Evolutionary conservation across 2,797 vertebrate species (phyloP), one percentile per base, ranked within the genome.

Genomic region (Gallinago nigripennis): DNA sequence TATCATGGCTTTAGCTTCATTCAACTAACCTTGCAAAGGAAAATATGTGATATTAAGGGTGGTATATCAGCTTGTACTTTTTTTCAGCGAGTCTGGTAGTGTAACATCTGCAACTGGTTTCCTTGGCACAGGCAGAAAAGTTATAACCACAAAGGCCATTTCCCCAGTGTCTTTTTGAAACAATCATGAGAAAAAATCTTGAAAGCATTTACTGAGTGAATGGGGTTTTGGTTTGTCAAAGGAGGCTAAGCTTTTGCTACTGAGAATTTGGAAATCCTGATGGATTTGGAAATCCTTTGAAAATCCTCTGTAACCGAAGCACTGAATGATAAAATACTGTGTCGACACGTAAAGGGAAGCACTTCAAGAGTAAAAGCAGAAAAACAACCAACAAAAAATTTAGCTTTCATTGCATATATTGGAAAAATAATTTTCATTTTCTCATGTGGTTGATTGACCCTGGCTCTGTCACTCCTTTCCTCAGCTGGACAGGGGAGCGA

Each of bases 91-190:
- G 63, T 43, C 35, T 88, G 75, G 70, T 56, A 71, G 12, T 58
- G 20, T 86, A 73, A 77, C 28, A 19, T 65, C 51, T 65, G 63
- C 85, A 45, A 45, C 50, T 69, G 9, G 9, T 71, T 86, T 88
- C 28, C 28, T 41, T 77, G 21, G 41, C 13, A 64, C 41, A 39
- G 53, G 51, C 48, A 73, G 80, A 91, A 57, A 82, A 87, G 27
- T 23, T n/a, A 56, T 8, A 54, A 58, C 33, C 56, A 53, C 41
- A 81, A 85, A 83, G 27, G 24, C 71, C 25, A 23, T 80, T 76
- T 91, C 90, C 39, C 25, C 17, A 31, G 76, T 68, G 90, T 94
- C 64, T 86, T 88, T 95, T 96, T 73, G 48, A 75, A 17, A 68
- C 9, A 69, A 43, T 24, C 14, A 14, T 30, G 28, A 90, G 56